These are phyloP conservation scores for Delia radicum DNA, from an alignment of 1,140 invertebrate species.

Conservation along the genomic window DNA sequence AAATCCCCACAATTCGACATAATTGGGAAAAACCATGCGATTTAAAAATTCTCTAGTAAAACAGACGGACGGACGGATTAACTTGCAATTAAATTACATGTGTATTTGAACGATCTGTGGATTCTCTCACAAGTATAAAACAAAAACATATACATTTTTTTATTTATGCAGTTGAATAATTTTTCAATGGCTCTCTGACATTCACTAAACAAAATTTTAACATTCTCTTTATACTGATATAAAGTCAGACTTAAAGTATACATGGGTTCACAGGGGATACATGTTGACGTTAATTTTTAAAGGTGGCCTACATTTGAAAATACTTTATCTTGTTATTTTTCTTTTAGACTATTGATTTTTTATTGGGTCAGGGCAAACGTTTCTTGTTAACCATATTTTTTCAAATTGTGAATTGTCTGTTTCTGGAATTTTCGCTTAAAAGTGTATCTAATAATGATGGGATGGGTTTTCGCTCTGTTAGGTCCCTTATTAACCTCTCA, in stretches of 20 bases:
- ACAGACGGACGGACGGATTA: background rate
- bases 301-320: background rate
- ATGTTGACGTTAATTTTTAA: background rate
- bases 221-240: background rate
- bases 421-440: too few species aligned
- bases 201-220: background rate
- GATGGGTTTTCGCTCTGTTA: too few species aligned
- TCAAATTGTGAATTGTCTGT: too few species aligned
- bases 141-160: background rate
- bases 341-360: too few species aligned
- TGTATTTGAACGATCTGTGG: background rate
- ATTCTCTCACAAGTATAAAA: background rate
- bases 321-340: background rate
- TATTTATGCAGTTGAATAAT: background rate
- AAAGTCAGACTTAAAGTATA: background rate
- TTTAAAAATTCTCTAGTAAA: background rate
- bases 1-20: background rate
- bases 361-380: too few species aligned
- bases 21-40: background rate
- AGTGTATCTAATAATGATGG: too few species aligned
- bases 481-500: too few species aligned
- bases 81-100: background rate
- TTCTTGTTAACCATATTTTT: too few species aligned
- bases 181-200: background rate
- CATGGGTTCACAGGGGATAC: background rate